Percentiles rank a stretch among this genome's conserved stretches.
Evolutionary conservation across 2,113 vertebrate genomes (phyloP).

Genomic region (Lepisosteus osseus): DNA sequence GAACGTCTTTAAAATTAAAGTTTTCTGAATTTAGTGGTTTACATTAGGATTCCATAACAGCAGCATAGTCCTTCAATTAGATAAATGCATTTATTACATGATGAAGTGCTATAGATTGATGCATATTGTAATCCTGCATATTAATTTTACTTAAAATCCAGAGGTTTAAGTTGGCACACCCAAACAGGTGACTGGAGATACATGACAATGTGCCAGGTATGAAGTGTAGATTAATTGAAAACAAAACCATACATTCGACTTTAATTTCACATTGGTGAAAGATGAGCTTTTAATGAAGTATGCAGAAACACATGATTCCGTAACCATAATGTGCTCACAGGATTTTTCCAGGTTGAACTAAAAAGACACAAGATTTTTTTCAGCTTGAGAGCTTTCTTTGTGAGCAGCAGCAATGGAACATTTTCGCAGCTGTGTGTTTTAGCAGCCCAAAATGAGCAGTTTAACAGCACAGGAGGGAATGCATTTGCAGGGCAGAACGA

Average conservation of each 20-base stretch:
- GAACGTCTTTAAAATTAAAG: neutral
- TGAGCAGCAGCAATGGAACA: neutral
- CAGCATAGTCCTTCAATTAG: neutral
- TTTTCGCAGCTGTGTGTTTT: constrained; percentile 9
- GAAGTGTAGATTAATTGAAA: too few relatives aligned
- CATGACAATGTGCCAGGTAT: too few relatives aligned
- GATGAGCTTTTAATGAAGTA: neutral
- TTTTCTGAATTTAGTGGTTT: neutral
- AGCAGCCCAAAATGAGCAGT: neutral
- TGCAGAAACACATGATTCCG: neutral
- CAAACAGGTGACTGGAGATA: too few relatives aligned
- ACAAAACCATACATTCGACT: too few relatives aligned
- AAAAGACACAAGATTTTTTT: neutral
- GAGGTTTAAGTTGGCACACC: too few relatives aligned
- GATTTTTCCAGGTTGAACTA: neutral
- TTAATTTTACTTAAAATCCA: too few relatives aligned
- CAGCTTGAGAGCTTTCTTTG: neutral
- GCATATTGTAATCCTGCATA: too few relatives aligned
- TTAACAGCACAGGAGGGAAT: constrained; percentile 8
- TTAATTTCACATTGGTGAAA: neutral
- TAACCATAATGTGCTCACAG: neutral
- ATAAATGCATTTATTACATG: too few relatives aligned
- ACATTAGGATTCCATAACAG: neutral
- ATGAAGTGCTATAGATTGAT: too few relatives aligned
- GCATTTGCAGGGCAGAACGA: neutral